Evolutionary conservation across 35 echinoderm and acorn worm species (phyloP).

Genomic region (Ophiothrix spiculata): DNA sequence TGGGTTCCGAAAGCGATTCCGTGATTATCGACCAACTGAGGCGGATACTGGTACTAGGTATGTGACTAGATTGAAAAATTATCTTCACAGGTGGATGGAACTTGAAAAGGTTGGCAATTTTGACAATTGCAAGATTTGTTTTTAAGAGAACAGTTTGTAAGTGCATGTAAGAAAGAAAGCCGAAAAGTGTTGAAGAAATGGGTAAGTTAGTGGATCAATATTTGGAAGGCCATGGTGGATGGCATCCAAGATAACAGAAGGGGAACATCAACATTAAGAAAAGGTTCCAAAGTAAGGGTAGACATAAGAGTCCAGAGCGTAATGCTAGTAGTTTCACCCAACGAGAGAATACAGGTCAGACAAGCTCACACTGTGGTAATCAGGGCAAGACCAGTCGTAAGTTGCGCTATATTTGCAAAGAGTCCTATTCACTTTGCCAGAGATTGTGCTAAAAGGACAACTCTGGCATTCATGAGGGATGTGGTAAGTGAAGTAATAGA

Average conservation of each 20-base stretch:
- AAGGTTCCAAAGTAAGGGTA: background rate
- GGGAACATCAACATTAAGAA: background rate
- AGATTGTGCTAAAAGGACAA: no score
- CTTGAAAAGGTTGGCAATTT: no score
- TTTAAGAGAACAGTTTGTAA: background rate
- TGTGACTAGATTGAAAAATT: no score
- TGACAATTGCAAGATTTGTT: no score
- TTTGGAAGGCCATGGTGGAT: background rate
- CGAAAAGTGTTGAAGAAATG: background rate
- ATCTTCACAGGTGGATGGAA: no score
- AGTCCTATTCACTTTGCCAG: no score
- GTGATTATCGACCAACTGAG: no score
- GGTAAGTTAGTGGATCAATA: background rate
- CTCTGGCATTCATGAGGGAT: no score
- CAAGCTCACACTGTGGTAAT: background rate
- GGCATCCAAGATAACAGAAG: background rate
- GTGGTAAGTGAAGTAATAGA: no score
- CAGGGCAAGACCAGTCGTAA: background rate
- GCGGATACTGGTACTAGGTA: no score
- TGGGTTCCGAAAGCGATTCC: no score
- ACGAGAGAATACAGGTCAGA: background rate
- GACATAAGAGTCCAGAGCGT: background rate
- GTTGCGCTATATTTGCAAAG: conserved; percentile 33
- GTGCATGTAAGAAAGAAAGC: background rate
- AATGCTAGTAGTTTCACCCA: background rate